These are phyloP conservation scores for Ormyrus labotus DNA, from an alignment of 2,888 invertebrate species.

Conservation along the genomic window DNA sequence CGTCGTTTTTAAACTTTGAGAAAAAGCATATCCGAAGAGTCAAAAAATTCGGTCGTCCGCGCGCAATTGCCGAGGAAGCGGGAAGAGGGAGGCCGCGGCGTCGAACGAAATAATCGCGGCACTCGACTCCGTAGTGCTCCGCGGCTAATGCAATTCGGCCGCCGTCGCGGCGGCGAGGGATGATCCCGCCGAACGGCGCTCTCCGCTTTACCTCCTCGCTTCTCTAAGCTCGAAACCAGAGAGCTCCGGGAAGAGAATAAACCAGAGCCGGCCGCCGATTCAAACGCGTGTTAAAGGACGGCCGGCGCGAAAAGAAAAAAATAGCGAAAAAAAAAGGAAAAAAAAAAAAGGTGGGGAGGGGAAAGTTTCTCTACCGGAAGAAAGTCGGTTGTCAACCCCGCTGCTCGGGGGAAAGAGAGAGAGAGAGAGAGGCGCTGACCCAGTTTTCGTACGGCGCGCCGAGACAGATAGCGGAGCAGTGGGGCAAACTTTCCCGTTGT, in stretches of 20 bases:
- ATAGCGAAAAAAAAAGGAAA: neutral
- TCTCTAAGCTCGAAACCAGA: neutral
- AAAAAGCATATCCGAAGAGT: too few species aligned
- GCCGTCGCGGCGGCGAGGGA: neutral
- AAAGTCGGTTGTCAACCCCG: conserved; percentile 50
- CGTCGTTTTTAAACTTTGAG: too few species aligned
- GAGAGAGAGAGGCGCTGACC: conserved; percentile 11
- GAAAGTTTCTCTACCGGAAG: conserved; percentile 25
- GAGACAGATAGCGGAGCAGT: too few species aligned
- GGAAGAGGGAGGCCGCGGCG: neutral
- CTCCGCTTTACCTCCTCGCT: neutral
- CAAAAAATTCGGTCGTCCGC: too few species aligned
- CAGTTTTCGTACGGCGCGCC: conserved; percentile 26
- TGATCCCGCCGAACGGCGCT: neutral
- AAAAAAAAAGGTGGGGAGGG: neutral
- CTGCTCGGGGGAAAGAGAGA: neutral
- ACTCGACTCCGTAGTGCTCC: conserved; percentile 15
- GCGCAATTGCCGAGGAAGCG: too few species aligned
- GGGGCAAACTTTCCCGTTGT: neutral
- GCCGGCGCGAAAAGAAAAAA: neutral
- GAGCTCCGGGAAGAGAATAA: too few species aligned
- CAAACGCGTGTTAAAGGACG: neutral
- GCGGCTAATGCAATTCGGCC: conserved; percentile 18
- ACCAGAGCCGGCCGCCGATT: too few species aligned
- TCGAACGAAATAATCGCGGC: conserved; percentile 35